These are phyloP conservation scores for western clawed frog (Xenopus tropicalis) DNA, from an alignment of 2,113 vertebrate species.

Conservation along the genomic window UCB_Xtro_10.0 CM004444.2:145291001-145291500, in stretches of 20 bases:
- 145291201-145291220: conserved; percentile 3
- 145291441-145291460: conserved; percentile 16
- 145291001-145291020: not conserved
- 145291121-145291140: conserved; percentile 28
- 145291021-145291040: not conserved
- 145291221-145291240: conserved; percentile 25
- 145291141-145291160: conserved; percentile 37
- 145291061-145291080: conserved; percentile 21
- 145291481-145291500: conserved; percentile 25
- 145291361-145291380: conserved; percentile 22
- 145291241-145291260: conserved; percentile 26
- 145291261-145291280: conserved; percentile 32
- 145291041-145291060: conserved; percentile 26
- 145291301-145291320: not conserved
- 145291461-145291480: conserved; percentile 12
- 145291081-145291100: conserved; percentile 31
- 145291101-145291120: conserved; percentile 19
- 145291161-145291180: conserved; percentile 24
- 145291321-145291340: conserved; percentile 20
- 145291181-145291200: conserved; percentile 21
- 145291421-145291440: conserved; percentile 17
- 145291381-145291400: conserved; percentile 15
- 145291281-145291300: conserved; percentile 12
- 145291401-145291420: conserved; percentile 12
- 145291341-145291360: conserved; percentile 27